Evolutionary conservation across 2,797 vertebrate species (phyloP), one percentile per base, ranked within the genome.

Genomic region (Cynodonichthys magdalenae): DNA sequence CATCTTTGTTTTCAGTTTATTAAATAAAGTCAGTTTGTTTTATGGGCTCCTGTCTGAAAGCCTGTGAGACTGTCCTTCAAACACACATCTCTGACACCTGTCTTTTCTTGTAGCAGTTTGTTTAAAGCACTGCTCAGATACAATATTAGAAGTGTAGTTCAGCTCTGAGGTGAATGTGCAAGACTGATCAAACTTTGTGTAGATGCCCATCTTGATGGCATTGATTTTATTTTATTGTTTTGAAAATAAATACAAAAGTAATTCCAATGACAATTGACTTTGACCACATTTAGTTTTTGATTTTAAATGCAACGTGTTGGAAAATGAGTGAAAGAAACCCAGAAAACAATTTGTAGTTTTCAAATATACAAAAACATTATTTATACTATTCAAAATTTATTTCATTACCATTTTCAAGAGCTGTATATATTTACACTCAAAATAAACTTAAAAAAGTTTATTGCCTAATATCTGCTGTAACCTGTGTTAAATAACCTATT

Each of bases 141-240:
- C 44, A 18, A 1, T 46, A 19, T 50, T 46, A 15, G 14, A 47
- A 46, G 27, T 48, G 34, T 36, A 60, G 44, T 59, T 42, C 50
- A 24, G 57, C 36, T 29, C 44, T 47, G 29, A 62, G 46, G 55
- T 36, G 11, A 50, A 61, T 55, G 17, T 55, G 36, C 6, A 34
- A 44, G 7, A 48, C 39, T 39, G 52, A 17, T 44, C 7, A 29
- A 31, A n/a, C 47, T 6, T 11, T 29, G n/a, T 29, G 18, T 14
- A 46, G 18, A 31, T 15, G 8, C 14, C 6, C 4, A 0, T 12
- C 17, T 14, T 27, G 6, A 3, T 6, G 7, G 24, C 3, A 18
- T 29, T 31, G 18, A 28, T 20, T 34, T 3, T 11, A n/a, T 6
- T 14, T 18, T 5, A 29, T 4, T n/a, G 5, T 18, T 46, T 19